Conservation (phyloP, 1,140 invertebrate species). For the Trichonephila clavata region DNA sequence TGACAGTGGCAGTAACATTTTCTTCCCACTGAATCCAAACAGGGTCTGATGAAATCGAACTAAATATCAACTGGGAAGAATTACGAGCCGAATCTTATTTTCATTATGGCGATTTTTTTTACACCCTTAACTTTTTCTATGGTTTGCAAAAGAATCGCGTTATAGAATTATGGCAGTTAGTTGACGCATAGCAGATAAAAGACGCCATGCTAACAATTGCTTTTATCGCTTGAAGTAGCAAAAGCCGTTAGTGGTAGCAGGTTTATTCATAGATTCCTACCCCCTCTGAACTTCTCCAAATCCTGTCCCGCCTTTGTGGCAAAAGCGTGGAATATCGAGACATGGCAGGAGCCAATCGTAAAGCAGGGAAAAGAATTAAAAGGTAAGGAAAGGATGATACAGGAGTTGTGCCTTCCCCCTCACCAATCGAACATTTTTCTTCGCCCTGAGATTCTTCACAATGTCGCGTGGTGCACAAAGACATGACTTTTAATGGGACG, state of each 20-base stretch:
- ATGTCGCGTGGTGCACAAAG: constrained; percentile 73
- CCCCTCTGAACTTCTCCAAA: constrained; percentile 16
- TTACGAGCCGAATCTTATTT: constrained; percentile 67
- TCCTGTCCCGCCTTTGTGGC: constrained; percentile 34
- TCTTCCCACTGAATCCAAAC: constrained; percentile 68
- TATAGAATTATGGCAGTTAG: constrained; percentile 73
- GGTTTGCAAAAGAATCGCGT: constrained; percentile 59
- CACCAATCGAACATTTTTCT: constrained; percentile 21
- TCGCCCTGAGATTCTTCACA: constrained; percentile 43
- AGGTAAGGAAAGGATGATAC: constrained; percentile 66
- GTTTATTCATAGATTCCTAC: constrained; percentile 58
- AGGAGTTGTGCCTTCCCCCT: neutral
- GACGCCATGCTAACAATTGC: constrained; percentile 64
- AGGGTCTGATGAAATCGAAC: constrained; percentile 67
- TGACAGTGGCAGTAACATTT: constrained; percentile 20
- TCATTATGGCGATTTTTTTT: constrained; percentile 54
- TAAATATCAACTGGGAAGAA: constrained; percentile 71
- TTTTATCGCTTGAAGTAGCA: constrained; percentile 72
- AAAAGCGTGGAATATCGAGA: constrained; percentile 71
- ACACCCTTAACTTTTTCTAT: constrained; percentile 66
- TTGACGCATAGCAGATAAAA: constrained; percentile 67
- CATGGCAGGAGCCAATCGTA: constrained; percentile 56
- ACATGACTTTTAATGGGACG: constrained; percentile 68
- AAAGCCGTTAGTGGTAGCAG: constrained; percentile 75
- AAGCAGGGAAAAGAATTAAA: constrained; percentile 62